phyloP scores from a whole-genome alignment of 1,140 invertebrate species.

The Drosophila obscura region DNA sequence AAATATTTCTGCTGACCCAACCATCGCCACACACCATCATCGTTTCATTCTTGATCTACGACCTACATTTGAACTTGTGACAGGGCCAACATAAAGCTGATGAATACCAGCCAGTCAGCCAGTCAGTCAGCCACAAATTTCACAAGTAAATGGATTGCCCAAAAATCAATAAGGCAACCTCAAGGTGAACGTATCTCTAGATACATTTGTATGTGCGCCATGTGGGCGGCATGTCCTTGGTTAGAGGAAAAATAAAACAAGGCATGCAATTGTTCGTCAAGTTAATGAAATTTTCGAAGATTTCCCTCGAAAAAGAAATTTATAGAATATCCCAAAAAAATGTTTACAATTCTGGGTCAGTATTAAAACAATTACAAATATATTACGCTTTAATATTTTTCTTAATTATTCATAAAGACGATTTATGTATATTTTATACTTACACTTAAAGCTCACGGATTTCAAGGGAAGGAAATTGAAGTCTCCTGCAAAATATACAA shows the following conservation, averaged over 20 bases:
- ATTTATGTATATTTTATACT: conserved; percentile 20
- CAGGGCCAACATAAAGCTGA: conserved; percentile 50
- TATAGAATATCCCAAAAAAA: not conserved
- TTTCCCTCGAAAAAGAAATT: not conserved
- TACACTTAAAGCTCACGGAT: conserved; percentile 30
- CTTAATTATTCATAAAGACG: not conserved
- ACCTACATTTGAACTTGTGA: conserved; percentile 79
- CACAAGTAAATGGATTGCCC: conserved; percentile 4
- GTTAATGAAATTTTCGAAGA: conserved; percentile 19
- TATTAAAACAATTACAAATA: not conserved
- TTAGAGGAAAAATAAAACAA: conserved; percentile 5
- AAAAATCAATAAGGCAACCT: conserved; percentile 60
- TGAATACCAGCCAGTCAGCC: conserved; percentile 10
- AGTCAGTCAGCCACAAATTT: not conserved
- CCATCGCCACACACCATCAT: conserved; percentile 16
- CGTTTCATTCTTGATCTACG: conserved; percentile 29
- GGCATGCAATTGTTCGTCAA: conserved; percentile 4
- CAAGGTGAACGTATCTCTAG: conserved; percentile 56
- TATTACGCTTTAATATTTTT: not conserved
- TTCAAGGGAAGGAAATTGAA: not conserved
- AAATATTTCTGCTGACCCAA: conserved; percentile 63
- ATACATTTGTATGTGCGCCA: conserved; percentile 5
- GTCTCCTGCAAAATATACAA: conserved; percentile 9
- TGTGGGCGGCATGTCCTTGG: conserved; percentile 21
- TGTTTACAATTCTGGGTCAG: conserved; percentile 10